phyloP scores from a whole-genome alignment of 2,888 invertebrate genomes.

The Sinhomidia bicolor region DNA sequence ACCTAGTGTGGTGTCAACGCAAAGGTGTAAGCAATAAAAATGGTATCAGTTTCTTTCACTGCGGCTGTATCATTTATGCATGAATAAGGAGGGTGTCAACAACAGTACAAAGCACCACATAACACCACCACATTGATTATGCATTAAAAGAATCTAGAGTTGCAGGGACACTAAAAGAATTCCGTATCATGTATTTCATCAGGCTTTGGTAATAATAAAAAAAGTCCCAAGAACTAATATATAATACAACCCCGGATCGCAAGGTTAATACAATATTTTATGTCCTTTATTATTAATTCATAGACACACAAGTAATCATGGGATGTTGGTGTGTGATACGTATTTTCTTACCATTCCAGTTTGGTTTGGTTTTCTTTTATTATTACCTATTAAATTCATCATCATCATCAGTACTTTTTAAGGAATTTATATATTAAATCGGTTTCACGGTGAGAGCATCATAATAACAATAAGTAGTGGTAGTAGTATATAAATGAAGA shows the following conservation, averaged over 20 bases:
- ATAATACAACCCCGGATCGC: conserved; percentile 6
- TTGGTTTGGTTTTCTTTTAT: neutral
- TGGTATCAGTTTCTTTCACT: neutral
- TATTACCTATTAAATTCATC: too few relatives aligned
- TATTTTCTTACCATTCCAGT: neutral
- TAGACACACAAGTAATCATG: conserved; percentile 29
- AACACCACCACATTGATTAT: conserved; percentile 66
- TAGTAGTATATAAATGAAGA: too few relatives aligned
- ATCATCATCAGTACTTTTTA: neutral
- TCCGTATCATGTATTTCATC: conserved; percentile 38
- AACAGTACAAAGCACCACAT: conserved; percentile 64
- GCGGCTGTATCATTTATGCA: conserved; percentile 43
- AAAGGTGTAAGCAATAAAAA: neutral
- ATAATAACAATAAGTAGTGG: neutral
- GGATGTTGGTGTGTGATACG: conserved; percentile 1
- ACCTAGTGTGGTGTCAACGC: neutral
- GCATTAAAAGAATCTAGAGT: conserved; percentile 52
- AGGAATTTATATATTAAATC: neutral
- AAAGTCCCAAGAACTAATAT: neutral
- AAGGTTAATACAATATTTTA: conserved; percentile 43
- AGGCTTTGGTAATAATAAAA: conserved; percentile 48
- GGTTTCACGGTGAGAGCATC: conserved; percentile 2
- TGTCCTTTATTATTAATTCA: conserved; percentile 63
- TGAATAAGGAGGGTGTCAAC: conserved; percentile 14
- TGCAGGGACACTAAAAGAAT: conserved; percentile 22